A percentile compares a stretch with the other conserved stretches of the same genome.
These are phyloP conservation scores for Cataglyphis albicans DNA, from an alignment of 2,888 invertebrate species.

Conservation along the genomic window DNA sequence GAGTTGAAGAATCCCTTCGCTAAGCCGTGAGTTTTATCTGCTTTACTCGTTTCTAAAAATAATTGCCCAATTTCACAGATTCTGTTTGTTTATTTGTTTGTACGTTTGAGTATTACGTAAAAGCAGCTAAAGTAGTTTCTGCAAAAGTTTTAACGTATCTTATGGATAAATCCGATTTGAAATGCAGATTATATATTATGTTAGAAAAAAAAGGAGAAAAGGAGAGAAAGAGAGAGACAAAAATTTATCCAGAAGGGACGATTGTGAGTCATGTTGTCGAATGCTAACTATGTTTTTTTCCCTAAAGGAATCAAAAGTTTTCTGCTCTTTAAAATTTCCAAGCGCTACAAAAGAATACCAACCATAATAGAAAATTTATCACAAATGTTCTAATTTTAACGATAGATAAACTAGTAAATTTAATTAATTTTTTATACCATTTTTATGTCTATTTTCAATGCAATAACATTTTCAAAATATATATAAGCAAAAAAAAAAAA, in stretches of 20 bases:
- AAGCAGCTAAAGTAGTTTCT: neutral
- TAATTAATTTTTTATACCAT: neutral
- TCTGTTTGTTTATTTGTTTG: constrained; percentile 7
- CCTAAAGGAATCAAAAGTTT: neutral
- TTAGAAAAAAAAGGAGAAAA: neutral
- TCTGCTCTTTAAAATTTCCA: neutral
- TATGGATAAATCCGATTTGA: constrained; percentile 8
- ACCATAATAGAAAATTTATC: neutral
- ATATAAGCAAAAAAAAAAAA: no score
- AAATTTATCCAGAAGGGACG: neutral
- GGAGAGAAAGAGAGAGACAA: neutral
- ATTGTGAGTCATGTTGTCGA: neutral
- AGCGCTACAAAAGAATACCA: neutral
- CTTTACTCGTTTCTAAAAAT: neutral
- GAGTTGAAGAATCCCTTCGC: neutral
- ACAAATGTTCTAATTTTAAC: neutral
- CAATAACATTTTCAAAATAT: neutral
- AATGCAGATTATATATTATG: constrained; percentile 14
- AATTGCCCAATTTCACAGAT: constrained; percentile 26
- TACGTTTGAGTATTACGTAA: neutral
- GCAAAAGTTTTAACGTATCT: constrained; percentile 1
- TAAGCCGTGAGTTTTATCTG: neutral
- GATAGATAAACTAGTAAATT: neutral
- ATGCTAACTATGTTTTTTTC: neutral
- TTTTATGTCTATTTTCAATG: neutral